Percentiles rank a stretch among this genome's conserved stretches.
phyloP scores from a whole-genome alignment of 2,113 vertebrate genomes.

The Platycercus adscitus region DNA sequence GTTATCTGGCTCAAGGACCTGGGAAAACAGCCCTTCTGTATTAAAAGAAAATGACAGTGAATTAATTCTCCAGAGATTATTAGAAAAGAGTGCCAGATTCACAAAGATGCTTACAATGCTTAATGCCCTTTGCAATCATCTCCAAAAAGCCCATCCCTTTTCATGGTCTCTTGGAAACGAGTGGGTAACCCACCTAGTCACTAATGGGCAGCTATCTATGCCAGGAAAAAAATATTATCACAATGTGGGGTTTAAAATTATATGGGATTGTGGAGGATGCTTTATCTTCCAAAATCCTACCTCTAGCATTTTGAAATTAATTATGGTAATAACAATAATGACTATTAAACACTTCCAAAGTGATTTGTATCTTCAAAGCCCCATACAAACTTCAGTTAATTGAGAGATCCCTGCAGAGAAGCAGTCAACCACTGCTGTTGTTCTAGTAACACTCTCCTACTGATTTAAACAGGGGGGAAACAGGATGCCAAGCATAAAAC shows the following conservation, averaged over 20 bases:
- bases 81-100: neutral
- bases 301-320: neutral
- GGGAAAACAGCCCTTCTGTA: neutral
- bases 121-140: neutral
- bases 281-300: neutral
- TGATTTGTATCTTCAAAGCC: conserved; percentile 36
- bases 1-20: neutral
- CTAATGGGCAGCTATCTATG: neutral
- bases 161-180: neutral
- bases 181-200: neutral
- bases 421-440: neutral
- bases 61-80: neutral
- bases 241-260: neutral
- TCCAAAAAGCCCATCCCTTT: neutral
- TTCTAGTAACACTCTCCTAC: neutral
- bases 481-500: neutral
- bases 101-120: neutral
- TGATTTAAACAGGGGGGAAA: neutral
- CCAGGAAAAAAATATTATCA: neutral
- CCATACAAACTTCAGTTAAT: neutral
- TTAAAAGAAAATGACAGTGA: neutral
- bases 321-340: conserved; percentile 5
- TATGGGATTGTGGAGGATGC: neutral
- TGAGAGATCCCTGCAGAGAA: conserved; percentile 19
- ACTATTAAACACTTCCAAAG: conserved; percentile 19